A percentile compares a stretch with the other conserved stretches of the same genome.
Evolutionary conservation across 2,113 vertebrate species (phyloP).

Genomic region (Epinephelus cyanopodus): DNA sequence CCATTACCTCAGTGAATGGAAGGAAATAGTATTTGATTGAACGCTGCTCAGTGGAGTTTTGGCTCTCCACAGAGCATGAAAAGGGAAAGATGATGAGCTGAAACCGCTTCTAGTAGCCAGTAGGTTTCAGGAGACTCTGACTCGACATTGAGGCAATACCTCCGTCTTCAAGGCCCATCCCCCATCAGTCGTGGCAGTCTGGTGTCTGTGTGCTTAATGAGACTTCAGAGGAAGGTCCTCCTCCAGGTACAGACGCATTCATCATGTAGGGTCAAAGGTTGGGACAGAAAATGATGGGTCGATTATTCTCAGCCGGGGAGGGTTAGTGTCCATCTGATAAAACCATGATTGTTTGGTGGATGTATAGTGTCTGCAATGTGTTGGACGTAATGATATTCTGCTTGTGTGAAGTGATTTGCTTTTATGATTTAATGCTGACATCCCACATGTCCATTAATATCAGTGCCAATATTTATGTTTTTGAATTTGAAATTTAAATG

Average conservation of each 20-base stretch:
- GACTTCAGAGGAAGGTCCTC: conserved; percentile 41
- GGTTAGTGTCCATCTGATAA: conserved; percentile 13
- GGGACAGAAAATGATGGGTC: conserved; percentile 58
- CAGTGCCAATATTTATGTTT: background rate
- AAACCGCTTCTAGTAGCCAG: conserved; percentile 10
- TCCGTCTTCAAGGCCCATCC: conserved; percentile 56
- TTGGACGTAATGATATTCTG: background rate
- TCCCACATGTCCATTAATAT: background rate
- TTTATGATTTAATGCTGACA: background rate
- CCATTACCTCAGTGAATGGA: conserved; percentile 31
- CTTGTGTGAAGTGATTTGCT: background rate
- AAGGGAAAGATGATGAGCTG: conserved; percentile 2
- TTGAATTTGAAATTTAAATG: background rate
- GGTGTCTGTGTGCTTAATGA: conserved; percentile 69
- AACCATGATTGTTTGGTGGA: conserved; percentile 11
- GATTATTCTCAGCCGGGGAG: conserved; percentile 58
- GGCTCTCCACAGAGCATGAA: conserved; percentile 17
- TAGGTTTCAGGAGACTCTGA: conserved; percentile 29
- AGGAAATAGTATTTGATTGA: conserved; percentile 14
- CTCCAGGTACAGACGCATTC: conserved; percentile 66
- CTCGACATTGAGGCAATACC: conserved; percentile 50
- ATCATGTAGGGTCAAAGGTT: conserved; percentile 73
- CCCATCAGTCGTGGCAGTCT: conserved; percentile 55
- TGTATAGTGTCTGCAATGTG: background rate
- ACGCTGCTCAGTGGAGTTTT: background rate